phyloP scores from a whole-genome alignment of 2,888 invertebrate species.

The Nymphalis polychloros region DNA sequence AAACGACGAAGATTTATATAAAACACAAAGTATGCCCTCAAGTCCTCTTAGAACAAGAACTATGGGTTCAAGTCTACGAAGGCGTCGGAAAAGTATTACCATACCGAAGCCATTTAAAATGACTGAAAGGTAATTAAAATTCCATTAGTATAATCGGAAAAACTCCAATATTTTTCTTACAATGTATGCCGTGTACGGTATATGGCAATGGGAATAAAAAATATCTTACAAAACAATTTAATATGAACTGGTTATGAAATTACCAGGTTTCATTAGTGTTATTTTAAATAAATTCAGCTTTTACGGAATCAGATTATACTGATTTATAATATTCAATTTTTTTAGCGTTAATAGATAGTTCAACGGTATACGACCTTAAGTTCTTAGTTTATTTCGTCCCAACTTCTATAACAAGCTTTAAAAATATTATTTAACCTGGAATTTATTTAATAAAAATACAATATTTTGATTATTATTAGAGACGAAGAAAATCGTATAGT shows the following conservation, averaged over 20 bases:
- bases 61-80: conserved; percentile 50
- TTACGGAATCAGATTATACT: no score
- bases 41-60: conserved; percentile 77
- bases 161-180: conserved; percentile 17
- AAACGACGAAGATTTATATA: conserved; percentile 57
- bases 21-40: conserved; percentile 81
- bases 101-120: conserved; percentile 87
- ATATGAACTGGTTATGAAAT: no score
- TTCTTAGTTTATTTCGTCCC: no score
- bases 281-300: no score
- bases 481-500: conserved; percentile 84
- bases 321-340: no score
- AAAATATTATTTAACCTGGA: no score
- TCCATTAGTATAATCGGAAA: neutral
- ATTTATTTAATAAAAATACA: no score
- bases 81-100: conserved; percentile 68
- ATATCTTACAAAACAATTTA: no score
- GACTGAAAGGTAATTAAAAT: conserved; percentile 82
- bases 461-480: conserved; percentile 61
- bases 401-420: no score
- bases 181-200: neutral
- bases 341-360: no score
- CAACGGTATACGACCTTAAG: no score
- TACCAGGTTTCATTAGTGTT: no score
- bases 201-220: neutral